Conservation (phyloP, 2,888 invertebrate species). For the Cancer borealis region DNA sequence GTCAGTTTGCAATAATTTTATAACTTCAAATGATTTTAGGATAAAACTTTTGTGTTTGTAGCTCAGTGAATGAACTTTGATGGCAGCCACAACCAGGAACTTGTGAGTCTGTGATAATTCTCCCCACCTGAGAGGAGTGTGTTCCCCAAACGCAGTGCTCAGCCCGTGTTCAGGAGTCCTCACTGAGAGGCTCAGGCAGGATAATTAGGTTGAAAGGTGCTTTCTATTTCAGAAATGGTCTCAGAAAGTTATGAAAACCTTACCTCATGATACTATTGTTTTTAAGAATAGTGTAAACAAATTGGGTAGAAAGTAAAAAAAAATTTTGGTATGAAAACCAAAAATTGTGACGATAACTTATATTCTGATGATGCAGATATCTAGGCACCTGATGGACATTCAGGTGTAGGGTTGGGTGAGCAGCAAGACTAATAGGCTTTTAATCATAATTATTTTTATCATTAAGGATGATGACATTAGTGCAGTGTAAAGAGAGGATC, state of each 20-base stretch:
- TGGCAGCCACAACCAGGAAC: slow-evolving; percentile 54
- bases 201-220: slow-evolving; percentile 25
- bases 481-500: not conserved
- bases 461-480: not conserved
- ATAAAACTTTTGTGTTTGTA: not conserved
- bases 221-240: not conserved
- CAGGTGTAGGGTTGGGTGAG: not conserved
- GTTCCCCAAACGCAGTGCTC: slow-evolving; percentile 49
- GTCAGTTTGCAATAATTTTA: slow-evolving; percentile 23
- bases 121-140: not conserved
- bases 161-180: not conserved
- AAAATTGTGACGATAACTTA: not conserved
- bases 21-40: not conserved
- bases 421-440: not conserved
- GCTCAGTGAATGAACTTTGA: not conserved
- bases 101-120: slow-evolving; percentile 54
- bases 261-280: slow-evolving; percentile 16
- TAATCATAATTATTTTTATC: not conserved
- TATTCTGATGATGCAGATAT: not conserved
- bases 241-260: not conserved
- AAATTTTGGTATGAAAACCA: not conserved
- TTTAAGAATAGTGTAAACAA: not conserved
- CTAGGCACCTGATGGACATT: not conserved
- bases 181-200: slow-evolving; percentile 18
- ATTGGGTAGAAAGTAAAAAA: not conserved